phyloP scores from a whole-genome alignment of 2,797 vertebrate species.

The Huso huso region DNA sequence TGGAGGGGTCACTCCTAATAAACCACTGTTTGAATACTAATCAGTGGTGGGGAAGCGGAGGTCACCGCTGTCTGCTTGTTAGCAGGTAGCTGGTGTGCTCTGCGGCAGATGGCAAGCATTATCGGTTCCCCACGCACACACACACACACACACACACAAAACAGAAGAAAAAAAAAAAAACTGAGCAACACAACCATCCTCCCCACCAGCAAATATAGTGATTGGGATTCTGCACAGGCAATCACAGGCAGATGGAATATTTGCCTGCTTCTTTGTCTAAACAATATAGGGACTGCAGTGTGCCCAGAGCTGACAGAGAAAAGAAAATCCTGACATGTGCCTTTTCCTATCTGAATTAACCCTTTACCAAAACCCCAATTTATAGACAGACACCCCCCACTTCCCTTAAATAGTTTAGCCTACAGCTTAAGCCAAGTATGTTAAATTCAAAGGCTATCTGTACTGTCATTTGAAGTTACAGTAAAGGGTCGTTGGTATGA shows the following conservation, averaged over 20 bases:
- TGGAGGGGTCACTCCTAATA: constrained; percentile 65
- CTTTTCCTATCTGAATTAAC: no score
- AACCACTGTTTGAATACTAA: constrained; percentile 81
- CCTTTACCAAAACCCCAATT: no score
- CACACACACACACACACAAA: constrained; percentile 38
- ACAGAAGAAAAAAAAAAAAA: constrained; percentile 46
- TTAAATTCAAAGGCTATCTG: no score
- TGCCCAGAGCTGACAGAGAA: background rate
- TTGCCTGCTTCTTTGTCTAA: constrained; percentile 58
- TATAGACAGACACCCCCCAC: no score
- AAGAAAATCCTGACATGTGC: background rate
- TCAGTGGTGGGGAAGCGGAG: constrained; percentile 66
- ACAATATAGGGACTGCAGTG: constrained; percentile 43
- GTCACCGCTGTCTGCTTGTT: constrained; percentile 62
- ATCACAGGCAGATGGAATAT: constrained; percentile 64
- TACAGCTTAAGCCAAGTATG: no score
- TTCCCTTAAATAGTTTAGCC: no score
- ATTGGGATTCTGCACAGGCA: constrained; percentile 65
- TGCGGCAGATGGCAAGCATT: constrained; percentile 74
- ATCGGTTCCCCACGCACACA: constrained; percentile 51
- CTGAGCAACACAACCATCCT: constrained; percentile 51
- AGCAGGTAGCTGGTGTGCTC: constrained; percentile 69
- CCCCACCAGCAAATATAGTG: constrained; percentile 54
- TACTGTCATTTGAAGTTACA: no score
- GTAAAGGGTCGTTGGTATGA: no score